Evolutionary conservation across 2,888 invertebrate genomes (phyloP).

Genomic region (Pyrocoelia pectoralis): DNA sequence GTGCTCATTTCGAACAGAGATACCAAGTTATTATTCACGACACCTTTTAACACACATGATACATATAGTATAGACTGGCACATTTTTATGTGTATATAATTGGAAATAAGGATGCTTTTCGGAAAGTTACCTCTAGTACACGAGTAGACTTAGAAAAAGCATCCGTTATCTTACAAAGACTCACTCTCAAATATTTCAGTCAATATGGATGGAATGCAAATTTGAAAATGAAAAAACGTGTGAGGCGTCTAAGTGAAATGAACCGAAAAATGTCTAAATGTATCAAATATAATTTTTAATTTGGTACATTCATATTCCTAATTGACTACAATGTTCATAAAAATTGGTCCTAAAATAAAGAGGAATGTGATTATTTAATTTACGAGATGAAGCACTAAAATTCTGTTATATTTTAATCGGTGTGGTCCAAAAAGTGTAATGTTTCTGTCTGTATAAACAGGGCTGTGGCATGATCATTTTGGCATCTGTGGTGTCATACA

Average conservation of each 20-base stretch:
- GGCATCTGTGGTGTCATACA: too few relatives aligned
- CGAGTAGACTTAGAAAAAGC: background rate
- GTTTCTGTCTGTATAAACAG: background rate
- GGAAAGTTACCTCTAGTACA: too few relatives aligned
- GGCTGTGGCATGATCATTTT: too few relatives aligned
- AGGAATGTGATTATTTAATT: slow-evolving; percentile 2
- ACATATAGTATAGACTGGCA: slow-evolving; percentile 5
- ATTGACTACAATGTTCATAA: slow-evolving; percentile 30
- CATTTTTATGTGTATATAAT: background rate
- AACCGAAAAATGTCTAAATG: background rate
- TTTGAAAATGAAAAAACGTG: background rate
- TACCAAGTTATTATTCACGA: too few relatives aligned
- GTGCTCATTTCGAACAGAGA: too few relatives aligned
- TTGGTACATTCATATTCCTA: slow-evolving; percentile 13
- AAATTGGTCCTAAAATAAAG: slow-evolving; percentile 35
- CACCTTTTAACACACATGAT: background rate
- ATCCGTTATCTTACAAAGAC: slow-evolving; percentile 9
- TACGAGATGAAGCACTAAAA: slow-evolving; percentile 15
- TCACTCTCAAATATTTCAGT: slow-evolving; percentile 7
- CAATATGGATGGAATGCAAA: slow-evolving; percentile 9
- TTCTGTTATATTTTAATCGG: background rate
- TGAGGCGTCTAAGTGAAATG: background rate
- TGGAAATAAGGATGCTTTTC: background rate
- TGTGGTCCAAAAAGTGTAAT: slow-evolving; percentile 7
- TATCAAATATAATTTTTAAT: slow-evolving; percentile 6